These are phyloP conservation scores for Isoperla grammatica DNA, from an alignment of 2,888 invertebrate species.

Conservation along the genomic window DNA sequence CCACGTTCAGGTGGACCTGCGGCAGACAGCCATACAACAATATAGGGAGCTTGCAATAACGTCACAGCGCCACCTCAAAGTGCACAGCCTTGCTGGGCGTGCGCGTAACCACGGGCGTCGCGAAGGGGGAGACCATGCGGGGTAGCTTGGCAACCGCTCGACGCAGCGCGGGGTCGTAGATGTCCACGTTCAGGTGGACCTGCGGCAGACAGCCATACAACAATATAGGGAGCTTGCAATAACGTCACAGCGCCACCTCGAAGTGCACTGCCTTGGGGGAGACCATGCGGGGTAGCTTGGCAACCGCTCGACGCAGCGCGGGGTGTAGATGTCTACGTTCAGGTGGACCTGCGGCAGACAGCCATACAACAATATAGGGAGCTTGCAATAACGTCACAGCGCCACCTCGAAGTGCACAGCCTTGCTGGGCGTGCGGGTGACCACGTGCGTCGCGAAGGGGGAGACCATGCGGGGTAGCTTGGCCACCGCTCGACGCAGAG, in stretches of 20 bases:
- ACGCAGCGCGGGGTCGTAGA: slow-evolving; percentile 48
- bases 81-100: slow-evolving; percentile 54
- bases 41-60: too few relatives aligned
- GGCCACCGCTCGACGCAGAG: slow-evolving; percentile 38
- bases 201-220: too few relatives aligned
- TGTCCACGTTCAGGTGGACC: slow-evolving; percentile 59
- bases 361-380: too few relatives aligned
- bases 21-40: too few relatives aligned
- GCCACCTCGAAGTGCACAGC: slow-evolving; percentile 57
- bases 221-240: too few relatives aligned
- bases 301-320: slow-evolving; percentile 39
- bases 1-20: slow-evolving; percentile 60
- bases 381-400: too few relatives aligned
- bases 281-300: slow-evolving; percentile 21
- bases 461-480: slow-evolving; percentile 22
- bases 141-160: slow-evolving; percentile 32
- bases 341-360: slow-evolving; percentile 59
- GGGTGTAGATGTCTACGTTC: slow-evolving; percentile 58
- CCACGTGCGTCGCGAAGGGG: slow-evolving; percentile 38
- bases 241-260: too few relatives aligned
- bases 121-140: slow-evolving; percentile 17
- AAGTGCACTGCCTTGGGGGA: too few relatives aligned
- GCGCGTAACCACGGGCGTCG: slow-evolving; percentile 45
- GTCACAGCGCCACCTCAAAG: too few relatives aligned
- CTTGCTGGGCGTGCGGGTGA: slow-evolving; percentile 51